A percentile compares a stretch with the other conserved stretches of the same genome.
phyloP scores from a whole-genome alignment of 2,797 vertebrate species.

The Tympanoctomys barrerae region DNA sequence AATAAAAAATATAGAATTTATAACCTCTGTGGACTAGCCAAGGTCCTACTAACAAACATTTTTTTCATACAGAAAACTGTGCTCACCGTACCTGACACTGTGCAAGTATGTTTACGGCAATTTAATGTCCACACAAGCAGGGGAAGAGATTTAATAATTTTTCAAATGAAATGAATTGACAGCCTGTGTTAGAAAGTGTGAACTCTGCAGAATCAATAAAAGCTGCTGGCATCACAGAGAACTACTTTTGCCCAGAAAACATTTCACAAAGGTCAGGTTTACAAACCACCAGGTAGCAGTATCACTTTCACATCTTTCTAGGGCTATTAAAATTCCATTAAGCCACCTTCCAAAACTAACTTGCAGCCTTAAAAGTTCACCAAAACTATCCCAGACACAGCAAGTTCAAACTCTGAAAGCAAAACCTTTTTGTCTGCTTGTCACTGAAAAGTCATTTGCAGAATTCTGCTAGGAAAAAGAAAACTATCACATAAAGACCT shows the following conservation, averaged over 20 bases:
- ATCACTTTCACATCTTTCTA: conserved; percentile 68
- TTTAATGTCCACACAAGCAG: conserved; percentile 70
- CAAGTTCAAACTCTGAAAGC: conserved; percentile 43
- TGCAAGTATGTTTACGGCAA: conserved; percentile 67
- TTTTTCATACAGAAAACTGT: conserved; percentile 71
- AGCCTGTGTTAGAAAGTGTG: conserved; percentile 74
- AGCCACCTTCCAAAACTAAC: conserved; percentile 64
- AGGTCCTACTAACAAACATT: conserved; percentile 71
- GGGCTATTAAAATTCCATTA: conserved; percentile 79
- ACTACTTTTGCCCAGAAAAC: conserved; percentile 77
- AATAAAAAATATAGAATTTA: conserved; percentile 69
- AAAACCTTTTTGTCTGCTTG: conserved; percentile 62
- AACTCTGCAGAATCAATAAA: conserved; percentile 68
- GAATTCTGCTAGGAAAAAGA: conserved; percentile 61
- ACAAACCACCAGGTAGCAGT: conserved; percentile 80
- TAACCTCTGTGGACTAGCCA: conserved; percentile 63
- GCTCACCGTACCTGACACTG: conserved; percentile 59
- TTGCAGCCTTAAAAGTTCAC: conserved; percentile 64
- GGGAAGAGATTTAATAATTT: conserved; percentile 81
- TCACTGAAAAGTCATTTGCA: conserved; percentile 47
- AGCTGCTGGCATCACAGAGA: conserved; percentile 73
- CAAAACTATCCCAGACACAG: conserved; percentile 71
- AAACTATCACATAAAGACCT: background rate
- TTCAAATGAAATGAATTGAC: conserved; percentile 78
- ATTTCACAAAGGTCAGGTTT: conserved; percentile 70